phyloP scores from a whole-genome alignment of 2,113 vertebrate genomes.

The Indicator maculatus region DNA sequence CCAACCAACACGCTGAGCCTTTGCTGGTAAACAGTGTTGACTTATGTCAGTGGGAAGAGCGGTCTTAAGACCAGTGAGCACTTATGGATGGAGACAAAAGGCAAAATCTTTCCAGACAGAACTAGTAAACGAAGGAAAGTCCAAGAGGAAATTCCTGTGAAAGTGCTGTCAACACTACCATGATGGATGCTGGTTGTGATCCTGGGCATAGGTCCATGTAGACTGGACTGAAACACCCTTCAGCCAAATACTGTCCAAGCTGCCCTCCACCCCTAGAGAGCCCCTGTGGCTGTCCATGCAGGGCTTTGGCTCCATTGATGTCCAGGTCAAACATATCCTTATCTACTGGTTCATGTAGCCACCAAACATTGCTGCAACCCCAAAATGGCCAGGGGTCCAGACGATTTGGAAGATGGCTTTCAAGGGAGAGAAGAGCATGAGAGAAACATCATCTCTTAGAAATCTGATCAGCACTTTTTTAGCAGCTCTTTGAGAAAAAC shows the following conservation, averaged over 20 bases:
- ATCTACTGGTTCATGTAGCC: neutral
- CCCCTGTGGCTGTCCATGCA: rapidly evolving
- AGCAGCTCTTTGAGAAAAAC: neutral
- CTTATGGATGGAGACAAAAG: neutral
- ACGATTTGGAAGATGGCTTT: neutral
- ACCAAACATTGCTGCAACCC: neutral
- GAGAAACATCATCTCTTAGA: neutral
- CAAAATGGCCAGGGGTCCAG: neutral
- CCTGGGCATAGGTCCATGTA: rapidly evolving
- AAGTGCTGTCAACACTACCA: neutral
- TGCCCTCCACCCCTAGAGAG: neutral
- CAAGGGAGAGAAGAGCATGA: neutral
- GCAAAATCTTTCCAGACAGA: neutral
- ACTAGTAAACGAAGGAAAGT: neutral
- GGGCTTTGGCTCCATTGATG: neutral
- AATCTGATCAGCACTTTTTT: neutral
- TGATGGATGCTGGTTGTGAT: neutral
- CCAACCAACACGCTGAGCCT: neutral
- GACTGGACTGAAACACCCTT: neutral
- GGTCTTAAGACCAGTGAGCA: neutral
- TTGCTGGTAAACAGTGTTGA: neutral
- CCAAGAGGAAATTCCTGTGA: neutral
- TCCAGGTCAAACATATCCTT: neutral
- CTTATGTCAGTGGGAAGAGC: neutral
- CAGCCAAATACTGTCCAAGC: neutral